Evolutionary conservation across 2,888 invertebrate species (phyloP), one percentile per base, ranked within the genome.

Genomic region (Hypolimnas misippus): DNA sequence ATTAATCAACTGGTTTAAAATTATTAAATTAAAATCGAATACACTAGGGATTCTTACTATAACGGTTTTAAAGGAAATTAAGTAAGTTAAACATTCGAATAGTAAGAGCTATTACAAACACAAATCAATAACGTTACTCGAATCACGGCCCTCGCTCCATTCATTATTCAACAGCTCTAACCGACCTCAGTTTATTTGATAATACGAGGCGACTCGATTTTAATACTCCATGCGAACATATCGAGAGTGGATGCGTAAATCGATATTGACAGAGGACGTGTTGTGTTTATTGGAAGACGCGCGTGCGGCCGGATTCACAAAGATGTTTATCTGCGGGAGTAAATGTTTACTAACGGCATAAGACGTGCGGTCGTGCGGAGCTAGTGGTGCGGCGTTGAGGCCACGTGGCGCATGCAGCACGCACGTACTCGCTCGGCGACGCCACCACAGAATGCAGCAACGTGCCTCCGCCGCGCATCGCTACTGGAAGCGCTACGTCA

Each of bases 131-230:
- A 68, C 73, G 72, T 73, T 75, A 77, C 74, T 77, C 74, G 77
- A 80, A 76, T 82, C 78, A 73, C 77, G 81, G 79, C 77, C 81
- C 76, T 75, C 73, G 71, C 76, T 75, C 70, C 52, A 86, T 88
- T 85, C 84, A 87, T 86, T 83, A 89, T 89, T 89, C 87, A 88
- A 79, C 73, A 77, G 79, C 79, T 77, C 75, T 72, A 76, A 78
- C 76, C 75, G 76, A 73, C 70, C 73, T 77, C 74, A 63, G 60
- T 64, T 65, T 57, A 68, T 66, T 66, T 58, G 62, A 60, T 67
- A 67, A 70, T 73, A 71, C 70, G 68, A 65, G 64, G 52, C 65
- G 70, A 71, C 52, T 65, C 64, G 70, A 67, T 62, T 65, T 70
- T 67, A 67, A 66, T 67, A 59, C 55, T 46, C 42, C 38, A 56